Evolutionary conservation across 2,888 invertebrate species (phyloP), one percentile per base, ranked within the genome.

Genomic region (Xanthorhoe spadicearia): DNA sequence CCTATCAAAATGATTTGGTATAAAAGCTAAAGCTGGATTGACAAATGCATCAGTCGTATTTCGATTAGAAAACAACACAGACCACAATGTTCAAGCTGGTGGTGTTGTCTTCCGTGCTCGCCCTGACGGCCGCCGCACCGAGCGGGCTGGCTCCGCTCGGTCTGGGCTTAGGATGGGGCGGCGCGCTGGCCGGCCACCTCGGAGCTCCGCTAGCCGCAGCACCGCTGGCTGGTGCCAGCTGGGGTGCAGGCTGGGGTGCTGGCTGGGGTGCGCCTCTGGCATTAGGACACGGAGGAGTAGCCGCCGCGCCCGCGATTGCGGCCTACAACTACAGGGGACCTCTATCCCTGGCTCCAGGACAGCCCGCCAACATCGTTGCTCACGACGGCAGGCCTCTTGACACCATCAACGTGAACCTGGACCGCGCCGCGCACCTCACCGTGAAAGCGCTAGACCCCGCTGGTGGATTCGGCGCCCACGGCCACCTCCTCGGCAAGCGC

Each of bases 91-190:
- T 88, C 80, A 93, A 92, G 88, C 85, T 93, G 94, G 94, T 94
- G 93, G 94, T 94, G 89, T 94, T 95, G 94, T 94, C 93, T 82
- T 94, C 94, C 83, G 88, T 95, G 72, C 81, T 95, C 79, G 94
- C 94, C 81, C 79, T 95, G 71, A 94, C 90, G 77, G 92, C 92
- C 60, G 94, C 95, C 74, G 87, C 82, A 62, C 90, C 92, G 54
- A 86, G 88, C 61, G 86, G 80, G 32, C 61, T 87, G 35, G 80
- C 64, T 43, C 48, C 50, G 3, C 62, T 58, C 8, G 73, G 32
- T 32, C 8, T 72, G 61, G 83, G 77, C 10, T 69, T 72, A 58
- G 83, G 80, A 13, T 74, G 74, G 72, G 80, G 76, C 17, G 77
- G 78, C 15, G 84, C 81, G 61, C 66, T 88, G 66, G 89, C 85